These are phyloP conservation scores for Heliangelus exortis DNA, from an alignment of 2,797 vertebrate genomes.

Conservation along the genomic window DNA sequence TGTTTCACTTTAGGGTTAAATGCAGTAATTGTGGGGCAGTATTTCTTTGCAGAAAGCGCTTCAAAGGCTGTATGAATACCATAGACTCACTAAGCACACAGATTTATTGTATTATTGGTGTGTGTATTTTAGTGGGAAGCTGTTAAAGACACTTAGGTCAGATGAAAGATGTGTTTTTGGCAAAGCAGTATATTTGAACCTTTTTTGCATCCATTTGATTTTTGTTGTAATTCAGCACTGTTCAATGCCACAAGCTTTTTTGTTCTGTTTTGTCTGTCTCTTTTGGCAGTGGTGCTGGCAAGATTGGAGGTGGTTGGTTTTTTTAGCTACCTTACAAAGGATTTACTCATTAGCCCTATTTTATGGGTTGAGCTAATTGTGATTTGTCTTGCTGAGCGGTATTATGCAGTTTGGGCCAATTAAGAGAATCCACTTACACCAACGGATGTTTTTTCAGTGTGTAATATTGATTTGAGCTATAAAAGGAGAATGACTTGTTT, in stretches of 20 bases:
- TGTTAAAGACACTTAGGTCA: background rate
- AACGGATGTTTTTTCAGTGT: conserved; percentile 51
- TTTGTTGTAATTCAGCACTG: background rate
- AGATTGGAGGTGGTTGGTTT: conserved; percentile 6
- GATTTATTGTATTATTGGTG: background rate
- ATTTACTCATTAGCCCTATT: conserved; percentile 70
- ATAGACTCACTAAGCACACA: background rate
- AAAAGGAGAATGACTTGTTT: conserved; percentile 61
- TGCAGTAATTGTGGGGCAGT: background rate
- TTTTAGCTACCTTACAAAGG: conserved; percentile 62
- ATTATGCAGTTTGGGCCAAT: conserved; percentile 70
- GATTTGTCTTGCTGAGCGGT: conserved; percentile 69
- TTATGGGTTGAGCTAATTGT: conserved; percentile 74
- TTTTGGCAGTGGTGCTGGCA: conserved; percentile 14
- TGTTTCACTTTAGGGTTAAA: conserved; percentile 12
- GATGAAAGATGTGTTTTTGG: conserved; percentile 3
- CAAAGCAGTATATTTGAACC: conserved; percentile 26
- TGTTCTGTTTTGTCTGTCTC: conserved; percentile 46
- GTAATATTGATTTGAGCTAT: conserved; percentile 68
- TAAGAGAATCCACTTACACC: conserved; percentile 69
- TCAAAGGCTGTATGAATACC: background rate
- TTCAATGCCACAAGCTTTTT: conserved; percentile 30
- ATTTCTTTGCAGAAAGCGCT: background rate
- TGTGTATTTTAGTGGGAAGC: background rate
- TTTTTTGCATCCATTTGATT: conserved; percentile 15